phyloP scores from a whole-genome alignment of 2,888 invertebrate genomes.

The Ornithoptera priamus region DNA sequence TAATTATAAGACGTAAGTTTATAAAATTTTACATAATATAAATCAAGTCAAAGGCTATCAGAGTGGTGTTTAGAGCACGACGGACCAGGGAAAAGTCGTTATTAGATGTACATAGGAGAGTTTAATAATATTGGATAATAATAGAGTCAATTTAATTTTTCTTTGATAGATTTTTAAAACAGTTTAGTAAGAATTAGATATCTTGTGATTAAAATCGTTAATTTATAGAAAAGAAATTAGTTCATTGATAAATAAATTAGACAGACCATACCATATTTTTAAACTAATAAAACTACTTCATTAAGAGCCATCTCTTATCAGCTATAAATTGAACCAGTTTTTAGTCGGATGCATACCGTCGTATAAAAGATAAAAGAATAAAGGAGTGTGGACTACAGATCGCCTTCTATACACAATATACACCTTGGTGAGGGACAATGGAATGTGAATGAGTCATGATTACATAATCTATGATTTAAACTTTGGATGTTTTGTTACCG shows the following conservation, averaged over 20 bases:
- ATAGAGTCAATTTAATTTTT: too few species aligned
- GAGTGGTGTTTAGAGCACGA: not conserved
- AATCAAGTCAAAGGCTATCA: not conserved
- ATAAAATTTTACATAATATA: not conserved
- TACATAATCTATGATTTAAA: conserved; percentile 1
- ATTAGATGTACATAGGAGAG: too few species aligned
- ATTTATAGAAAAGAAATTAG: not conserved
- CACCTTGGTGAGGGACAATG: conserved; percentile 2
- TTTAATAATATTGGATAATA: too few species aligned
- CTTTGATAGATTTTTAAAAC: too few species aligned
- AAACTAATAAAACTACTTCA: not conserved
- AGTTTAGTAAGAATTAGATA: too few species aligned
- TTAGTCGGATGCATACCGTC: conserved; percentile 4
- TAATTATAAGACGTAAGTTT: not conserved
- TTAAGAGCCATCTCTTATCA: conserved; percentile 5
- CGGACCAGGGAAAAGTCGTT: too few species aligned
- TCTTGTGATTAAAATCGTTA: not conserved
- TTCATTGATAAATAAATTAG: not conserved
- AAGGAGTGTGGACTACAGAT: not conserved
- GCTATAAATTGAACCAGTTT: conserved; percentile 6
- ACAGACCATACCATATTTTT: not conserved
- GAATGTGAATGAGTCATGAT: not conserved
- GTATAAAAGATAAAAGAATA: conserved; percentile 9
- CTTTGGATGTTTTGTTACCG: not conserved
- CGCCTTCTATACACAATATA: not conserved